These are phyloP conservation scores for Neolamprologus fasciatus DNA, from an alignment of 2,113 vertebrate species.

Conservation along the genomic window DNA sequence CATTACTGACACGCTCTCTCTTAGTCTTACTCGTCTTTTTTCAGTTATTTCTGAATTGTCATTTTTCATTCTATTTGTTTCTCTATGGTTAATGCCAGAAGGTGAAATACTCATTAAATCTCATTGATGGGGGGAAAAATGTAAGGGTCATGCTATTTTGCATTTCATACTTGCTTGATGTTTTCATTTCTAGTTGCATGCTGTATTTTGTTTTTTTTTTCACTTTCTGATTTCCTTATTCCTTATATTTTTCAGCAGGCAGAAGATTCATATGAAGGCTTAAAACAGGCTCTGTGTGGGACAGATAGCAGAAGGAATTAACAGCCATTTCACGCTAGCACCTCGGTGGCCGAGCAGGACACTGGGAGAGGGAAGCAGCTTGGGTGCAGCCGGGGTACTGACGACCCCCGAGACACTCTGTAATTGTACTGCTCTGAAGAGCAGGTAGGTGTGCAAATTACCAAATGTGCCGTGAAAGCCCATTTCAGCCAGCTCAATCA, in stretches of 20 bases:
- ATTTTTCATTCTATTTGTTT: constrained; percentile 33
- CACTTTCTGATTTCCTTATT: constrained; percentile 22
- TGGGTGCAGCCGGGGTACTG: constrained; percentile 42
- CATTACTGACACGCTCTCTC: not conserved
- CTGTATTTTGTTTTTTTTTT: constrained; percentile 2
- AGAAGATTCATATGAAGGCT: constrained; percentile 55
- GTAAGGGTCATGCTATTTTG: constrained; percentile 54
- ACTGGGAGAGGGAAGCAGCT: constrained; percentile 40
- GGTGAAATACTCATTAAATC: constrained; percentile 59
- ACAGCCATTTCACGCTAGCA: constrained; percentile 71
- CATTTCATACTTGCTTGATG: constrained; percentile 63
- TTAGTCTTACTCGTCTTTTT: constrained; percentile 4
- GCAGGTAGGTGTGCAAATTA: constrained; percentile 77
- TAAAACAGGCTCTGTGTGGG: constrained; percentile 68
- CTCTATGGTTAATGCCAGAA: constrained; percentile 23
- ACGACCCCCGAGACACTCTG: constrained; percentile 55
- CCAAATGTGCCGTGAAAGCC: constrained; percentile 72
- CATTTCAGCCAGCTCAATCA: constrained; percentile 68
- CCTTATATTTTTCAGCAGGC: constrained; percentile 15
- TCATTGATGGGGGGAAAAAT: constrained; percentile 38
- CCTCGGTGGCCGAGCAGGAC: constrained; percentile 49
- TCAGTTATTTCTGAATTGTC: constrained; percentile 13
- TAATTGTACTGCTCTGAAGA: constrained; percentile 75
- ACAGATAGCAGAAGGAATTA: constrained; percentile 75
- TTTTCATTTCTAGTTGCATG: constrained; percentile 43